These are phyloP conservation scores for Typhlomys cinereus DNA, from an alignment of 2,113 vertebrate species.

Conservation along the genomic window DNA sequence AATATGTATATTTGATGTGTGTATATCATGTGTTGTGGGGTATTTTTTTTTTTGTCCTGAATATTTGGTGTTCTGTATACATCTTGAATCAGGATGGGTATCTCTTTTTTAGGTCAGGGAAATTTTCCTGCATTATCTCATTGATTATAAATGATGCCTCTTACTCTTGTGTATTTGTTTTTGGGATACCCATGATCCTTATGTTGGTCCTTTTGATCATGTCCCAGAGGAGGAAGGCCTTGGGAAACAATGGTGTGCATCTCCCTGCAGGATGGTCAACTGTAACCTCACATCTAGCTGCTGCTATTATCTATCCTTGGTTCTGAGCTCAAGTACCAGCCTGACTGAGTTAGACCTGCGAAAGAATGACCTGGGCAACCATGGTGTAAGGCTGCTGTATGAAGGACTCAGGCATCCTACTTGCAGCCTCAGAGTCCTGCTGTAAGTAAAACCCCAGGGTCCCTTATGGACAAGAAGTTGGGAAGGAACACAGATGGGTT, in stretches of 20 bases:
- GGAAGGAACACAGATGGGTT: no score
- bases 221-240: not conserved
- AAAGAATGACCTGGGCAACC: not conserved
- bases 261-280: constrained; percentile 36
- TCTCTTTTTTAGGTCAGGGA: no score
- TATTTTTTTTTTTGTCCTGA: no score
- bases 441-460: not conserved
- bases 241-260: not conserved
- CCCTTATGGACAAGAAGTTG: not conserved
- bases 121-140: no score
- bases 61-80: no score
- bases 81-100: no score
- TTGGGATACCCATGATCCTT: no score
- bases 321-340: not conserved
- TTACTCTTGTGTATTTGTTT: no score
- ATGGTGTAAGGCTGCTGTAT: not conserved
- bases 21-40: no score
- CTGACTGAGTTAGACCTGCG: not conserved
- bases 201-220: no score
- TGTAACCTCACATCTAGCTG: constrained; percentile 25
- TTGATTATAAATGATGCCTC: no score
- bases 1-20: no score
- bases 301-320: constrained; percentile 16
- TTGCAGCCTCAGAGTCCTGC: not conserved
- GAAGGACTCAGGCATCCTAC: not conserved